Evolutionary conservation across 2,888 invertebrate species (phyloP), one percentile per base, ranked within the genome.

Genomic region (Standfussiana lucernea): DNA sequence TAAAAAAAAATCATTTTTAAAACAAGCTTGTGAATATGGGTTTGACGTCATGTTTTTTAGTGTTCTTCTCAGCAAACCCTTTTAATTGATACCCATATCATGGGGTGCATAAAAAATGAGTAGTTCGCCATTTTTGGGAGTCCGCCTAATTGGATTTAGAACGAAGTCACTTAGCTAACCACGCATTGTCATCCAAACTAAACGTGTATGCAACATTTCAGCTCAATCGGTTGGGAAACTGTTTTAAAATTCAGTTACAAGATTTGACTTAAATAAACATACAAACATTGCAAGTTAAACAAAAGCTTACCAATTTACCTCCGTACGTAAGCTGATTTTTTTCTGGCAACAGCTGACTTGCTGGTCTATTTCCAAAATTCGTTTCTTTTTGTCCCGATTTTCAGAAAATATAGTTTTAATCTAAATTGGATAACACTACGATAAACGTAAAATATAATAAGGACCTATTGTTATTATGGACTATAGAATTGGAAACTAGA

Each of bases 361-460:
- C 32, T 28, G 2, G 28, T 28, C 28, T 28, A 21, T 77, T 72
- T 8, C 2, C 0, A 59, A 71, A 79, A 66, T 61, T 59, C 35
- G 18, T n/a, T 10, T 13, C 15, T 32, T n/a, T 21, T n/a, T 40
- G 13, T 11, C 28, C 21, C 10, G 32, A n/a, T 24, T 61, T 66
- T 37, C 32, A 53, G n/a, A 61, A 67, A 66, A 62, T 45, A 21
- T 32, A 42, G 42, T 71, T 71, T 13, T n/a, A 35, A 66, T 61
- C 21, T 61, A 59, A 65, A 65, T 65, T 32, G 24, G 11, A 45
- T 45, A 28, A 75, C 47, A 65, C n/a, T 24, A 65, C 15, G 21
- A 61, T 50, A 13, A 66, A n/a, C 37, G 24, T 56, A 47, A 70
- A 81, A 67, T 67, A 28, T 28, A n/a, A 75, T 15, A 24, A 47